These are phyloP conservation scores for Drosophila barbarae DNA, from an alignment of 2,888 invertebrate species.

Conservation along the genomic window DNA sequence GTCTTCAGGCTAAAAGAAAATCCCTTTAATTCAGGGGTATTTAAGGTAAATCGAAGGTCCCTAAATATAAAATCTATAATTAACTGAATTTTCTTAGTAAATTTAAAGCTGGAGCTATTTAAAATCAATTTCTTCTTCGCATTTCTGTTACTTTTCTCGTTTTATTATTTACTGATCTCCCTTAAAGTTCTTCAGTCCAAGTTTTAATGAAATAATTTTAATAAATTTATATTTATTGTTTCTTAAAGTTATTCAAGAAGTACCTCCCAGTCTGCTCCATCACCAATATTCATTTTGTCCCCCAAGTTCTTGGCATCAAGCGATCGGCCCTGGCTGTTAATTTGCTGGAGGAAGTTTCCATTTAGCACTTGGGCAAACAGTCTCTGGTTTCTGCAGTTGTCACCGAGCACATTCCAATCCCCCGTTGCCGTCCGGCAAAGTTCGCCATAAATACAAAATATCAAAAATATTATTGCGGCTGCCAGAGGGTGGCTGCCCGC, in stretches of 20 bases:
- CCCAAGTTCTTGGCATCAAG: slow-evolving; percentile 17
- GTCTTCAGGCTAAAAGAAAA: too few relatives aligned
- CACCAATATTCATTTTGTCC: background rate
- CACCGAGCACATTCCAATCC: slow-evolving; percentile 47
- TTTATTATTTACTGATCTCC: too few relatives aligned
- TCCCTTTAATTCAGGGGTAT: background rate
- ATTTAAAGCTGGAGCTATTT: too few relatives aligned
- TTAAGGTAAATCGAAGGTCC: background rate
- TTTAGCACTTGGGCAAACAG: slow-evolving; percentile 73
- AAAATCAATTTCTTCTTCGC: too few relatives aligned
- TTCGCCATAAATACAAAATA: slow-evolving; percentile 71
- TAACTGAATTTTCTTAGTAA: too few relatives aligned
- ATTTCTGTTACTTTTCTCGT: too few relatives aligned
- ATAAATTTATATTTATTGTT: too few relatives aligned
- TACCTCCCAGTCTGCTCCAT: background rate
- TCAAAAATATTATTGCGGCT: slow-evolving; percentile 56
- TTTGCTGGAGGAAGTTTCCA: slow-evolving; percentile 73
- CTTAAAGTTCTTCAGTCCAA: background rate
- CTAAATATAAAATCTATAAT: background rate
- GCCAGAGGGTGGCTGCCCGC: slow-evolving; percentile 42
- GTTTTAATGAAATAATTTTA: background rate
- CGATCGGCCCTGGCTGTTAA: slow-evolving; percentile 54
- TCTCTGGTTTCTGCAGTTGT: slow-evolving; percentile 64
- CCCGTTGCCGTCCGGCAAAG: slow-evolving; percentile 19
- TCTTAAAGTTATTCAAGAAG: background rate